Base-by-base conservation (phyloP, 1,140 invertebrate species). In the Ostrea edulis region DNA sequence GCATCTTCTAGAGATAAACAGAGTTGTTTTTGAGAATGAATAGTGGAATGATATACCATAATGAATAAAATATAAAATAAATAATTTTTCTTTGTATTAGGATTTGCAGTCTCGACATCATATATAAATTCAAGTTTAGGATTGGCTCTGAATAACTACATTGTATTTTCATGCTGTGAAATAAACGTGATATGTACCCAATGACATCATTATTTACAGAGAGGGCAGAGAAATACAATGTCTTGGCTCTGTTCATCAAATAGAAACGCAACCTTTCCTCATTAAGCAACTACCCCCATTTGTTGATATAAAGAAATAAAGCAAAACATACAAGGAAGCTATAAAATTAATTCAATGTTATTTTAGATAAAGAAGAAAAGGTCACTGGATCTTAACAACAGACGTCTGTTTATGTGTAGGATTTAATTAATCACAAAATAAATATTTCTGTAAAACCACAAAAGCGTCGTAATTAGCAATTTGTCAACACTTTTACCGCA, bases 351-450 rank as follows among this genome's bases (percentile, higher is more conserved):
- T 12, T 77, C 35, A 44, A 44, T 44, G 35, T 29, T 25, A 29
- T 77, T 77, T 77, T 77, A 77, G 22, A 77, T 77, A 8, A 8
- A 77, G 68, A 77, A 25, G 29, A 77, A 35, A 68, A 35, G 25
- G 25, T 22, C 8, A 29, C 29, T 14, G 68, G 2, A 25, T 29
- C 14, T 29, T 7, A 77, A 77, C 25, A 11, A 77, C 14, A 8
- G 2, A 29, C 12, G 29, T 5, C 8, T 29, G 68, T 77, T 77
- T 77, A 35, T 77, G 9, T 77, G 68, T 29, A 77, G 22, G 65
- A 29, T 29, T 77, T 35, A 77, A 71, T 29, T 77, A 77, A 35
- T 29, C 68, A 3, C 12, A 65, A 62, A 3, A 52, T 54, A 58
- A 84, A 54, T 22, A 84, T 58, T 29, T 58, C 17, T 11, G 84